Base-by-base conservation (phyloP, 2,888 invertebrate species). In the Drosophila kokeensis region DNA sequence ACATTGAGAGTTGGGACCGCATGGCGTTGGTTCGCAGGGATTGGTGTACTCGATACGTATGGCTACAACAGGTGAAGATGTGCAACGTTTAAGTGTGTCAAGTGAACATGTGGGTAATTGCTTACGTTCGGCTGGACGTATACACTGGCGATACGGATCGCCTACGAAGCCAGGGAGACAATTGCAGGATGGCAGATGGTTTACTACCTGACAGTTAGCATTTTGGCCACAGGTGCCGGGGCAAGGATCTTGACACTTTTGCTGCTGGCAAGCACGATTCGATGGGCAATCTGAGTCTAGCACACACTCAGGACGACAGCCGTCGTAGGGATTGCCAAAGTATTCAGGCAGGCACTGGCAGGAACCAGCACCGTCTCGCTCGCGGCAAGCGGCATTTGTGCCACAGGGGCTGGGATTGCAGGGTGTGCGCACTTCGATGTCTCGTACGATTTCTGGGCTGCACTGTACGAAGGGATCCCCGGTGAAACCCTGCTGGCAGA, bases 381-480 rank as follows among this genome's bases (percentile, higher is more conserved):
- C 95, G 88, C 94, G 94, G 91, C 97, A 97, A 73, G 94, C 94
- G 34, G 97, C 96, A 92, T 97, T 97, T 24, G 95, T 93, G 54
- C 96, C 95, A 83, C 95, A 95, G 3, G 95, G 95, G 52, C 95
- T 95, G 64, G 95, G 95, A 89, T 94, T 92, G 90, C 95, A 94
- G 27, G 95, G 95, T 57, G 94, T 94, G 79, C 95, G 95, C 30
- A 93, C 90, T 59, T 94, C 93, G n/a, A 92, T 87, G 18, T 93
- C 91, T 1, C 89, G 93, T 73, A 93, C 91, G 80, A 83, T 74
- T 15, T 79, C 93, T 66, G 80, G 81, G 53, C 92, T 93, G 87
- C 97, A 97, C 89, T 95, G 95, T 52, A 94, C 94, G 90, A 97
- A 97, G 61, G 97, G 97, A 94, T 97, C 96, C 1, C 97, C 97